Conservation (phyloP, 2,888 invertebrate genomes). For the Heliconius ismenius region DNA sequence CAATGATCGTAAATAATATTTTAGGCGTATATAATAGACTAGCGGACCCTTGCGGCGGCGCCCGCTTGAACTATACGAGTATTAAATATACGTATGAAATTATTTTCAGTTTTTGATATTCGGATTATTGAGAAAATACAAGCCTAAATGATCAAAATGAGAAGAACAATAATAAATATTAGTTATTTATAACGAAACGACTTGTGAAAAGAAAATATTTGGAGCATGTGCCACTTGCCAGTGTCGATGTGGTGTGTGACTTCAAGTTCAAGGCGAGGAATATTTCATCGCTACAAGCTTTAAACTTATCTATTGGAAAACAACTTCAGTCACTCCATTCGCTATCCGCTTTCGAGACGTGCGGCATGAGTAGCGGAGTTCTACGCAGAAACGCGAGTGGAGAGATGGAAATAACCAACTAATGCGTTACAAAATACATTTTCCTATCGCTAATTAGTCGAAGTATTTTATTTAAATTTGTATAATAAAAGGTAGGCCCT, state of each 20-base stretch:
- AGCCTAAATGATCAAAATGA: not conserved
- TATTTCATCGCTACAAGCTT: constrained; percentile 16
- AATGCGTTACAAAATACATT: too few relatives aligned
- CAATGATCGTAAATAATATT: too few relatives aligned
- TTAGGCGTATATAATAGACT: too few relatives aligned
- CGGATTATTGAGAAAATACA: too few relatives aligned
- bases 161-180: not conserved
- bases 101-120: too few relatives aligned
- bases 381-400: too few relatives aligned
- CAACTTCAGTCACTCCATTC: not conserved
- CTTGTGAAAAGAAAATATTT: not conserved
- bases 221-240: constrained; percentile 22
- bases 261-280: constrained; percentile 30
- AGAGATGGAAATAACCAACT: too few relatives aligned
- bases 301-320: not conserved
- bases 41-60: too few relatives aligned
- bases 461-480: not conserved
- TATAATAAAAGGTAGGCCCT: not conserved
- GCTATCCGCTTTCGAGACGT: too few relatives aligned
- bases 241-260: constrained; percentile 4
- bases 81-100: too few relatives aligned
- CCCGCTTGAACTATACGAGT: too few relatives aligned
- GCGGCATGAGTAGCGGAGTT: too few relatives aligned
- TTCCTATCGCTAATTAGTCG: not conserved
- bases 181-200: not conserved